Conservation (phyloP, 2,888 invertebrate genomes). For the Hydrotaea cyrtoneurina region DNA sequence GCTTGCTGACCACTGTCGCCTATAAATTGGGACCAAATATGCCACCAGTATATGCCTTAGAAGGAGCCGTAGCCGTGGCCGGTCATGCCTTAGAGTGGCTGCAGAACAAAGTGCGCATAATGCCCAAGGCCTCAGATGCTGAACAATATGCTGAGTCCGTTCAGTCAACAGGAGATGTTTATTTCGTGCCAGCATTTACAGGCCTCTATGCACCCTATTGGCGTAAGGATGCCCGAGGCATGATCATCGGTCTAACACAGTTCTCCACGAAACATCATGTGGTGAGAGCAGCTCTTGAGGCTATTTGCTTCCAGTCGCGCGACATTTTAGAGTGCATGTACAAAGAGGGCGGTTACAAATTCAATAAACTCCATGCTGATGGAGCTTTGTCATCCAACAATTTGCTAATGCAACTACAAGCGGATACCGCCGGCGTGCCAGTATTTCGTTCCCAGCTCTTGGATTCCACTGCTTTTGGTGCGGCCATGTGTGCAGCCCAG, state of each 20-base stretch:
- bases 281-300: constrained; percentile 95
- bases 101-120: constrained; percentile 93
- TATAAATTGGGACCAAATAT: constrained; percentile 92
- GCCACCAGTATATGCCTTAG: constrained; percentile 95
- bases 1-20: constrained; percentile 94
- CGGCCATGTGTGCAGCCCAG: constrained; percentile 93
- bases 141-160: constrained; percentile 89
- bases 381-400: constrained; percentile 95
- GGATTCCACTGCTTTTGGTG: constrained; percentile 96
- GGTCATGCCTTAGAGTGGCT: constrained; percentile 97
- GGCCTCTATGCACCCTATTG: constrained; percentile 99
- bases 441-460: constrained; percentile 92
- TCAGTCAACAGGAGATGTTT: constrained; percentile 95
- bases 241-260: constrained; percentile 96
- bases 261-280: constrained; percentile 96
- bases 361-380: constrained; percentile 93
- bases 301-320: constrained; percentile 97
- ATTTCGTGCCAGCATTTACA: constrained; percentile 98
- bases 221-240: constrained; percentile 95
- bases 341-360: constrained; percentile 93
- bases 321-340: constrained; percentile 97
- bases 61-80: constrained; percentile 96
- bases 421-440: constrained; percentile 94
- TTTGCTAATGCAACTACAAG: constrained; percentile 96
- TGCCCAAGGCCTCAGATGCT: constrained; percentile 88